phyloP scores from a whole-genome alignment of 1,140 invertebrate species.

The Ectropis grisescens region DNA sequence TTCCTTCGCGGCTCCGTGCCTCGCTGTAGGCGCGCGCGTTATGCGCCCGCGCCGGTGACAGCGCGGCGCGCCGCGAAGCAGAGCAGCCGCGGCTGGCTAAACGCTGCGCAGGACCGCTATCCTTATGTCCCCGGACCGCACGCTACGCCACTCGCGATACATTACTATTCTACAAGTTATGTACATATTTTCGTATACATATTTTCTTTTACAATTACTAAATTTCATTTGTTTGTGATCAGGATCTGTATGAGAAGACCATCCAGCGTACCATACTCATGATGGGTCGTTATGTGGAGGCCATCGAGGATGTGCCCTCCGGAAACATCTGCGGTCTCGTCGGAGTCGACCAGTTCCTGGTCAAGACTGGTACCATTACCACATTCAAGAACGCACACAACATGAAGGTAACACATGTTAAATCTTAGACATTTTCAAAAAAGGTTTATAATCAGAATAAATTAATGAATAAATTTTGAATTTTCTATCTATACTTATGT shows the following conservation, averaged over 20 bases:
- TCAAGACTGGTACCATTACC: constrained; percentile 99
- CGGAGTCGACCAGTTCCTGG: constrained; percentile 99
- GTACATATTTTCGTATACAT: no score
- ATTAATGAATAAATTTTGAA: no score
- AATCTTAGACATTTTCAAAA: constrained; percentile 5
- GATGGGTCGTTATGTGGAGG: constrained; percentile 99
- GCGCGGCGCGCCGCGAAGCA: constrained; percentile 26
- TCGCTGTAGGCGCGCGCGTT: constrained; percentile 26
- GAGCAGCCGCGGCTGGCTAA: constrained; percentile 35
- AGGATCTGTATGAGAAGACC: constrained; percentile 97
- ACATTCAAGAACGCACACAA: constrained; percentile 99
- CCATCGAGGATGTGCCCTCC: constrained; percentile 99
- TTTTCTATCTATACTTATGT: no score
- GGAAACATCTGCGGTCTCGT: constrained; percentile 99
- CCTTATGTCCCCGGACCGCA: constrained; percentile 74
- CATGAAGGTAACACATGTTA: constrained; percentile 89
- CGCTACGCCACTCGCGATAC: constrained; percentile 66
- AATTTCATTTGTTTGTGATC: no score
- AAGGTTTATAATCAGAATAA: background rate
- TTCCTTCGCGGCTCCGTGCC: constrained; percentile 18
- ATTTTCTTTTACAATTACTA: no score
- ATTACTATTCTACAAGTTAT: no score
- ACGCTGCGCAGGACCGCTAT: constrained; percentile 78
- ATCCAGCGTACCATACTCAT: constrained; percentile 99
- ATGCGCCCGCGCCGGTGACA: constrained; percentile 18